Evolutionary conservation across 1,140 invertebrate genomes (phyloP).

Genomic region (Drosophila lacertosa): DNA sequence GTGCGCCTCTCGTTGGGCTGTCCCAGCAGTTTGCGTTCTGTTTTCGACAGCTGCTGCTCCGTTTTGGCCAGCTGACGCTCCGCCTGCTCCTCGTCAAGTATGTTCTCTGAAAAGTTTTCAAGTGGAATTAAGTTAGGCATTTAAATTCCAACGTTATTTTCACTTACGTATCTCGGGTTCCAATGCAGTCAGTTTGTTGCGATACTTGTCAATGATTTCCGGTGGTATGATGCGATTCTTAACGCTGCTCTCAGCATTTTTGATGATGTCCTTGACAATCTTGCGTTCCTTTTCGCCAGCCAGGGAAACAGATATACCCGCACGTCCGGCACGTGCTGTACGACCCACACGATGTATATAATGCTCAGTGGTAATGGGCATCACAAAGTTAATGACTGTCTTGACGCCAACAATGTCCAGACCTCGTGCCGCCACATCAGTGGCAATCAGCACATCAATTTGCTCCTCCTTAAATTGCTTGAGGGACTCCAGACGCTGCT

Average conservation of each 20-base stretch:
- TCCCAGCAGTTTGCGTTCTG: slow-evolving; percentile 89
- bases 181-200: slow-evolving; percentile 88
- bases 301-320: slow-evolving; percentile 95
- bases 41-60: slow-evolving; percentile 93
- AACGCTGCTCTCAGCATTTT: slow-evolving; percentile 92
- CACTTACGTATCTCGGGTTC: slow-evolving; percentile 89
- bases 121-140: too few relatives aligned
- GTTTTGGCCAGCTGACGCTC: slow-evolving; percentile 93
- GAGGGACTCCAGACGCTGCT: slow-evolving; percentile 95
- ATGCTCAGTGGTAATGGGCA: slow-evolving; percentile 96
- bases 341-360: slow-evolving; percentile 97
- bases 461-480: slow-evolving; percentile 94
- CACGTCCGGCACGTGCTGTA: slow-evolving; percentile 96
- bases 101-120: slow-evolving; percentile 86
- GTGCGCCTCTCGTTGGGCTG: slow-evolving; percentile 85
- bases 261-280: slow-evolving; percentile 96
- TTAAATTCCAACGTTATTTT: too few relatives aligned
- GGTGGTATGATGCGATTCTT: slow-evolving; percentile 94
- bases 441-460: slow-evolving; percentile 96
- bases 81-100: slow-evolving; percentile 93
- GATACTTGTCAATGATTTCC: slow-evolving; percentile 95
- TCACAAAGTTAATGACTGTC: slow-evolving; percentile 98
- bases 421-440: slow-evolving; percentile 98
- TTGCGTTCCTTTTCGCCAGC: slow-evolving; percentile 96
- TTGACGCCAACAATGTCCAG: slow-evolving; percentile 98